Evolutionary conservation across 2,888 invertebrate species (phyloP).

Genomic region (Macrophya annulata): DNA sequence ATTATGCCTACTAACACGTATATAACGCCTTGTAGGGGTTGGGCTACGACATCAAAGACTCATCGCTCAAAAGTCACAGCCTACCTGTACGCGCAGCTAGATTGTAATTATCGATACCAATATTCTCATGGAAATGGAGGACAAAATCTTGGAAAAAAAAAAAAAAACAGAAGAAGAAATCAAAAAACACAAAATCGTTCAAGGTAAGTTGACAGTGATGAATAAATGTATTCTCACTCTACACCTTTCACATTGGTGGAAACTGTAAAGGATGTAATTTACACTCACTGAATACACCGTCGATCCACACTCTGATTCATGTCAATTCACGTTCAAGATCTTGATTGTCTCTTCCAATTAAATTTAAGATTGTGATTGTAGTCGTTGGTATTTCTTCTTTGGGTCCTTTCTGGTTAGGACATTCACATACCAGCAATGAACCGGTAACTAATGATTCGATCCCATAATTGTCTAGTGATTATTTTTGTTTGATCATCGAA

Average conservation of each 20-base stretch:
- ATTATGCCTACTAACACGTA: background rate
- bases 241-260: background rate
- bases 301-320: too few relatives aligned
- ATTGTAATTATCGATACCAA: background rate
- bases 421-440: background rate
- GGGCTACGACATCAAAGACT: conserved; percentile 1
- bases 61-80: conserved; percentile 6
- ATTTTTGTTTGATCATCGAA: conserved; percentile 12
- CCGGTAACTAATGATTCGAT: background rate
- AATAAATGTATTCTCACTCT: background rate
- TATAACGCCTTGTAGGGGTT: background rate
- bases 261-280: background rate
- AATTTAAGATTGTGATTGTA: background rate
- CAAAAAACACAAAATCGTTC: background rate
- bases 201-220: background rate
- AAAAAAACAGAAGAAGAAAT: background rate
- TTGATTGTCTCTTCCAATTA: background rate
- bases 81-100: background rate
- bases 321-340: background rate
- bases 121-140: background rate
- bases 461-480: background rate
- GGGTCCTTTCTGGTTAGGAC: background rate
- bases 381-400: background rate
- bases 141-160: background rate
- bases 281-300: background rate